These are phyloP conservation scores for Mythimna pallens DNA, from an alignment of 2,888 invertebrate genomes.

Conservation along the genomic window DNA sequence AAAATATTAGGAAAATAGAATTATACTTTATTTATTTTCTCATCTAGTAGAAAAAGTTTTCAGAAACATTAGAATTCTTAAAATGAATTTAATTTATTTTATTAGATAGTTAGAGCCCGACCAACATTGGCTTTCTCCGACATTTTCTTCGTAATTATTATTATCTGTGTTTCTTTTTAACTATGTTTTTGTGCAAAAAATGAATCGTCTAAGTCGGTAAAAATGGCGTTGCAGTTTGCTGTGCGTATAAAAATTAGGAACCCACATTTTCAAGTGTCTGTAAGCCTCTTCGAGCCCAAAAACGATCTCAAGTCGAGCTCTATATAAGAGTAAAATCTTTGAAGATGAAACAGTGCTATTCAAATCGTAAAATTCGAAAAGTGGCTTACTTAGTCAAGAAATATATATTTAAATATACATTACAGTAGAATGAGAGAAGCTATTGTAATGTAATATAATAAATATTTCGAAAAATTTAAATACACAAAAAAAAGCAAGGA, in stretches of 20 bases:
- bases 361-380: conserved; percentile 72
- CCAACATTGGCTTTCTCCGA: conserved; percentile 33
- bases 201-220: conserved; percentile 23
- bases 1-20: conserved; percentile 89
- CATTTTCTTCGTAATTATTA: conserved; percentile 10
- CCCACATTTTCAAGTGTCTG: conserved; percentile 3
- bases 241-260: conserved; percentile 35
- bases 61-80: conserved; percentile 80
- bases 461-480: conserved; percentile 80
- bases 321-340: conserved; percentile 56
- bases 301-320: conserved; percentile 54
- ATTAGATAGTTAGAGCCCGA: conserved; percentile 62
- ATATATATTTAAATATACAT: conserved; percentile 85
- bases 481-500: conserved; percentile 71
- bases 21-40: conserved; percentile 75
- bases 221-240: conserved; percentile 22
- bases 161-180: conserved; percentile 31
- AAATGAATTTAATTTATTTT: conserved; percentile 67
- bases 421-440: conserved; percentile 70
- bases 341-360: conserved; percentile 73
- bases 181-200: conserved; percentile 41
- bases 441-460: conserved; percentile 72
- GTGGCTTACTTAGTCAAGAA: conserved; percentile 80
- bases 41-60: conserved; percentile 82
- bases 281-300: conserved; percentile 36